phyloP scores from a whole-genome alignment of 2,888 invertebrate species.

The Sphaerophoria rueppellii region DNA sequence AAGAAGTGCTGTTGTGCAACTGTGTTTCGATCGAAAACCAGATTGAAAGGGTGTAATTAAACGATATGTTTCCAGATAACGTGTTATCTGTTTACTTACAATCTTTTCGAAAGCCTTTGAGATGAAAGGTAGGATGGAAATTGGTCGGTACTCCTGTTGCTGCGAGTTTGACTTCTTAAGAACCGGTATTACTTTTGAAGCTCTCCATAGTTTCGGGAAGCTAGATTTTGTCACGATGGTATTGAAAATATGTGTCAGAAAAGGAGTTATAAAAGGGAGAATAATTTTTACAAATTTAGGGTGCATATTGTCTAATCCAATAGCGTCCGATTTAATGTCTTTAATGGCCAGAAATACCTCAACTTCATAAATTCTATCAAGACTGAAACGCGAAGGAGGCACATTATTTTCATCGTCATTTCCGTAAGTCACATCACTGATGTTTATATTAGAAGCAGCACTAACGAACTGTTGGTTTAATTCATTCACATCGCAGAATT shows the following conservation, averaged over 20 bases:
- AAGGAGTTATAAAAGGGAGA: not conserved
- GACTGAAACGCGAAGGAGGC: not conserved
- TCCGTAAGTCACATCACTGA: not conserved
- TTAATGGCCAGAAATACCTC: too few relatives aligned
- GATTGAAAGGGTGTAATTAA: too few relatives aligned
- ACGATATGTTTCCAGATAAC: not conserved
- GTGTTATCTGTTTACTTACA: not conserved
- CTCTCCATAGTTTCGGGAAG: not conserved
- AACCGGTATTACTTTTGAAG: not conserved
- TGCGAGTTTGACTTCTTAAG: too few relatives aligned
- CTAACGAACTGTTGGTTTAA: not conserved
- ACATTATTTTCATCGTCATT: not conserved
- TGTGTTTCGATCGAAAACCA: not conserved
- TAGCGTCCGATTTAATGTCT: too few relatives aligned
- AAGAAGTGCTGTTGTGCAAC: not conserved
- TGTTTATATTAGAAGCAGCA: not conserved
- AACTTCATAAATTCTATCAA: too few relatives aligned
- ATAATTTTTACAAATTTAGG: too few relatives aligned
- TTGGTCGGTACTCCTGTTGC: not conserved
- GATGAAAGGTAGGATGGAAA: not conserved
- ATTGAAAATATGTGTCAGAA: not conserved
- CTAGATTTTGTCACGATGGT: not conserved
- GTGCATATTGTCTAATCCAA: too few relatives aligned
- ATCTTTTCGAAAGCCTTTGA: not conserved
- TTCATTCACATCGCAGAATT: not conserved